Percentiles rank a stretch among this genome's conserved stretches.
phyloP scores from a whole-genome alignment of 2,888 invertebrate species.

The Furcula furcula region DNA sequence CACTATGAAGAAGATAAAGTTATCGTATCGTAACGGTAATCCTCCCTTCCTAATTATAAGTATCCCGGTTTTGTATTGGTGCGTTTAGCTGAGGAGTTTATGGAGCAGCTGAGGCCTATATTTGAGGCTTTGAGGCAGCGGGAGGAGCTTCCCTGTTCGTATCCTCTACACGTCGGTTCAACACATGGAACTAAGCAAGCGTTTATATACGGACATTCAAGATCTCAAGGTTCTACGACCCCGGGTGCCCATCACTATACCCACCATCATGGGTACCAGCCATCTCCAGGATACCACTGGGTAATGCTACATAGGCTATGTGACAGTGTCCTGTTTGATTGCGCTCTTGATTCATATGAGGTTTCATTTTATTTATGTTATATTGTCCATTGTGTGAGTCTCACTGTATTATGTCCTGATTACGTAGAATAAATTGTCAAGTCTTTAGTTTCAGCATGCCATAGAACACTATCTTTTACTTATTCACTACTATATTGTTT shows the following conservation, averaged over 20 bases:
- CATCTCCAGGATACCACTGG: slow-evolving; percentile 88
- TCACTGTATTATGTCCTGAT: slow-evolving; percentile 50
- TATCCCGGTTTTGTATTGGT: slow-evolving; percentile 75
- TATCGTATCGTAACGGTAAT: slow-evolving; percentile 47
- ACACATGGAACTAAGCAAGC: slow-evolving; percentile 83
- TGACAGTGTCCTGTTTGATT: slow-evolving; percentile 58
- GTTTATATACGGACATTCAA: slow-evolving; percentile 83
- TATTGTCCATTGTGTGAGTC: slow-evolving; percentile 48
- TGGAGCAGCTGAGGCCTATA: slow-evolving; percentile 97
- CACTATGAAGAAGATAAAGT: slow-evolving; percentile 70
- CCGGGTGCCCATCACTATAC: slow-evolving; percentile 84
- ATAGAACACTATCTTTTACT: slow-evolving; percentile 15
- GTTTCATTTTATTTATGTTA: slow-evolving; percentile 41
- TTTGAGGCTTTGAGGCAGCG: slow-evolving; percentile 96
- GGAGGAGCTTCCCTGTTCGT: slow-evolving; percentile 95
- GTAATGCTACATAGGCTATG: slow-evolving; percentile 81
- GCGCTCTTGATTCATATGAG: slow-evolving; percentile 48
- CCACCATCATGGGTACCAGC: slow-evolving; percentile 86
- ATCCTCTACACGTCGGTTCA: slow-evolving; percentile 92
- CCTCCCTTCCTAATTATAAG: slow-evolving; percentile 56
- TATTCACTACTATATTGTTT: slow-evolving; percentile 13
- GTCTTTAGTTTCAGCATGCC: slow-evolving; percentile 62
- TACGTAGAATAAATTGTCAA: slow-evolving; percentile 43
- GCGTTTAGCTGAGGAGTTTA: slow-evolving; percentile 94
- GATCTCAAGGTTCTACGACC: slow-evolving; percentile 84